A percentile compares a stretch with the other conserved stretches of the same genome.
Evolutionary conservation across 2,888 invertebrate species (phyloP).

Genomic region (Spilarctia lutea): DNA sequence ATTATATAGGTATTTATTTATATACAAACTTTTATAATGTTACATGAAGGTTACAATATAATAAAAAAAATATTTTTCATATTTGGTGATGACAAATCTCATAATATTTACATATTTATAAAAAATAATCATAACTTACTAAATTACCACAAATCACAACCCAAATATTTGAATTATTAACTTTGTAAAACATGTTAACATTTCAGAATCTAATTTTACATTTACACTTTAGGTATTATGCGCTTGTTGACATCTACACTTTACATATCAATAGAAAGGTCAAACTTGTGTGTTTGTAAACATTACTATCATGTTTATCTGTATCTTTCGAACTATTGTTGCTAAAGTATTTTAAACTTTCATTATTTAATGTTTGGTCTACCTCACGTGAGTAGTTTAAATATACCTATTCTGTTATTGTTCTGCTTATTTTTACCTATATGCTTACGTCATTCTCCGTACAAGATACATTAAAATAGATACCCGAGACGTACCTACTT

Average conservation of each 20-base stretch:
- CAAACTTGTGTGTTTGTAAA: constrained; percentile 54
- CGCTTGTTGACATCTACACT: background rate
- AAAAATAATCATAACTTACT: background rate
- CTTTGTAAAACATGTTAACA: background rate
- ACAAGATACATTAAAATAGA: constrained; percentile 5
- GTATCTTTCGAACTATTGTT: constrained; percentile 26
- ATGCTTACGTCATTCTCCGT: background rate
- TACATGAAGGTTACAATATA: too few species aligned
- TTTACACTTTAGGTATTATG: background rate
- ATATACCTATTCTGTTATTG: background rate
- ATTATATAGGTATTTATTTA: background rate
- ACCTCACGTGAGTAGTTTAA: constrained; percentile 51
- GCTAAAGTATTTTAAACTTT: constrained; percentile 52
- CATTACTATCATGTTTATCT: constrained; percentile 31
- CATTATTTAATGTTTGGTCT: constrained; percentile 30
- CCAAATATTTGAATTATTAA: constrained; percentile 6
- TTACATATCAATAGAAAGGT: constrained; percentile 44
- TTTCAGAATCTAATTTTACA: background rate
- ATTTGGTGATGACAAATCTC: constrained; percentile 14
- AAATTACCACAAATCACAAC: background rate
- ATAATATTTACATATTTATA: background rate
- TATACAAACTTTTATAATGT: background rate
- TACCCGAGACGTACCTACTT: background rate
- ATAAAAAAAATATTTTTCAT: background rate
- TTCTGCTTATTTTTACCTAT: background rate